These are phyloP conservation scores for Neoseiulus cucumeris DNA, from an alignment of 1,140 invertebrate genomes.

Conservation along the genomic window DNA sequence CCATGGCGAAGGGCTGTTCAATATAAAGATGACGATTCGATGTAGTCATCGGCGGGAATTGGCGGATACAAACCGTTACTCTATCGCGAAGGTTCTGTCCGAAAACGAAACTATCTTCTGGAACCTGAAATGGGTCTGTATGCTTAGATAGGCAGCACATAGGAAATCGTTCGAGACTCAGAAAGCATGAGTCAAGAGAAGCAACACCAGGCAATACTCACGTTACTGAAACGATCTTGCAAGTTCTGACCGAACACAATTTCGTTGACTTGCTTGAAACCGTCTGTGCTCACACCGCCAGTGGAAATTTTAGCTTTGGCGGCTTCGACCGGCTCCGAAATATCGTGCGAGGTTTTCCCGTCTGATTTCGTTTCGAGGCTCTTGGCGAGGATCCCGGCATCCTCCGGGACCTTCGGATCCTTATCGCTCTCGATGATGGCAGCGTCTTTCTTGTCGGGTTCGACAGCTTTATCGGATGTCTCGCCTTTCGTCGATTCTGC, in stretches of 20 bases:
- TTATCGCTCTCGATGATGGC: background rate
- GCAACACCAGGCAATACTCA: background rate
- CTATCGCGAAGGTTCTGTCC: constrained; percentile 74
- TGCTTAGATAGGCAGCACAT: too few relatives aligned
- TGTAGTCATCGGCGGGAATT: too few relatives aligned
- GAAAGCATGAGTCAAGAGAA: too few relatives aligned
- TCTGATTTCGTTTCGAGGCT: too few relatives aligned
- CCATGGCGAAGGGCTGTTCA: too few relatives aligned
- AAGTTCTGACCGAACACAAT: background rate
- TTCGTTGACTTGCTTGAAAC: background rate
- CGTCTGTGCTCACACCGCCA: too few relatives aligned
- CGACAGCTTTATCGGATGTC: background rate
- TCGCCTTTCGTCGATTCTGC: background rate
- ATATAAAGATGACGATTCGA: too few relatives aligned
- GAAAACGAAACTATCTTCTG: constrained; percentile 48
- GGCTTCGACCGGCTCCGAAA: too few relatives aligned
- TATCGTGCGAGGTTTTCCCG: too few relatives aligned
- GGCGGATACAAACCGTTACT: constrained; percentile 33
- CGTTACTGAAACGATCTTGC: background rate
- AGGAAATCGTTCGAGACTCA: too few relatives aligned
- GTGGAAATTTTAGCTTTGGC: too few relatives aligned
- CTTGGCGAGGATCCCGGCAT: background rate
- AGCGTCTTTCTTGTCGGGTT: background rate
- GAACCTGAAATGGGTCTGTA: too few relatives aligned
- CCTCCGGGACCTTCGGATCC: background rate